A percentile compares a stretch with the other conserved stretches of the same genome.
These are phyloP conservation scores for Hemitrygon akajei DNA, from an alignment of 2,797 vertebrate genomes.

Conservation along the genomic window DNA sequence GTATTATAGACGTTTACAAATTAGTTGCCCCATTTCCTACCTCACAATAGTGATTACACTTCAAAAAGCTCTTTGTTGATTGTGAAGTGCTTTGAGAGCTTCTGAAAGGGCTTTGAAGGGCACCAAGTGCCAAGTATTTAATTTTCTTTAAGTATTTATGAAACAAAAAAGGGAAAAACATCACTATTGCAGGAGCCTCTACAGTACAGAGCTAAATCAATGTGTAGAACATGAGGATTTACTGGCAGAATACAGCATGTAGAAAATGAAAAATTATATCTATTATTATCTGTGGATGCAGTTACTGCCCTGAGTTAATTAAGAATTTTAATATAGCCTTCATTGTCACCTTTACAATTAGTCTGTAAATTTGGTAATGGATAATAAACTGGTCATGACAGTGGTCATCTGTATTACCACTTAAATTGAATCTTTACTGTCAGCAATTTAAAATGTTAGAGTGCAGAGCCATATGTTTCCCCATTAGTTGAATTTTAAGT, in stretches of 20 bases:
- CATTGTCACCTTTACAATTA: constrained; percentile 11
- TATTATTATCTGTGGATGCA: not conserved
- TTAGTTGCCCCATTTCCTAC: too few species aligned
- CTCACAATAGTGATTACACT: too few species aligned
- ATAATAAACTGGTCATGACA: not conserved
- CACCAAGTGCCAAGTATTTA: not conserved
- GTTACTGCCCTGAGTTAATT: not conserved
- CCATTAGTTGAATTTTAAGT: not conserved
- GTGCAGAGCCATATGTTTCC: not conserved
- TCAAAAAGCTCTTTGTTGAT: too few species aligned
- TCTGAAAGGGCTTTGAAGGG: too few species aligned
- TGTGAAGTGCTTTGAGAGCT: too few species aligned
- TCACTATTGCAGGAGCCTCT: not conserved
- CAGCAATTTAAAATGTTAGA: not conserved
- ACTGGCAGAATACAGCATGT: not conserved
- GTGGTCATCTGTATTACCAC: not conserved
- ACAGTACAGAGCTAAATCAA: not conserved
- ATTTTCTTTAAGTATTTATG: not conserved
- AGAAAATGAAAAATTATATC: not conserved
- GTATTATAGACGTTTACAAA: too few species aligned
- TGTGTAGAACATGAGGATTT: not conserved
- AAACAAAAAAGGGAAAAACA: not conserved
- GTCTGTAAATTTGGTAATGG: not conserved
- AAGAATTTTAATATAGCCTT: not conserved
- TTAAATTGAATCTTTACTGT: not conserved